Conservation (phyloP, 2,113 vertebrate genomes). For the Antennarius striatus region DNA sequence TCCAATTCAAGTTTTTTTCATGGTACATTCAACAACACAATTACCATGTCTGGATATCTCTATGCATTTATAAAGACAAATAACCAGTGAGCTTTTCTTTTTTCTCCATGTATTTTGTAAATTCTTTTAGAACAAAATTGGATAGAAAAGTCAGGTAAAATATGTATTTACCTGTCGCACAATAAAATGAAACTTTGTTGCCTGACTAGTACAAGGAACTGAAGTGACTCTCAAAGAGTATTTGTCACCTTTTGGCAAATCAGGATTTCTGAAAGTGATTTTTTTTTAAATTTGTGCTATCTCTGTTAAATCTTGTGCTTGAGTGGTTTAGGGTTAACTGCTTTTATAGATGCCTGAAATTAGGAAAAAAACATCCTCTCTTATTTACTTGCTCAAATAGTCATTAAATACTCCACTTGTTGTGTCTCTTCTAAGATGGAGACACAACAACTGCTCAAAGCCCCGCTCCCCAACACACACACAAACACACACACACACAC, state of each 20-base stretch:
- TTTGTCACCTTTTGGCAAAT: constrained; percentile 5
- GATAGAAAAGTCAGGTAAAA: constrained; percentile 4
- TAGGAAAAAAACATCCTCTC: too few species aligned
- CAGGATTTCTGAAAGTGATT: constrained; percentile 4
- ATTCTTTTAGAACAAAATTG: constrained; percentile 24
- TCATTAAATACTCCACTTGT: too few species aligned
- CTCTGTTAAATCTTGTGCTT: too few species aligned
- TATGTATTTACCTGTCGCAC: constrained; percentile 9
- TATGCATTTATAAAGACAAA: not conserved
- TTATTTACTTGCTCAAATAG: too few species aligned
- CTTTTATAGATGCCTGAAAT: not conserved
- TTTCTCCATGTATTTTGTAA: constrained; percentile 20
- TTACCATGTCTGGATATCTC: not conserved
- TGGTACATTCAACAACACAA: not conserved
- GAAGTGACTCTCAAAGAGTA: constrained; percentile 11
- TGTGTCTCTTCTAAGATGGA: too few species aligned
- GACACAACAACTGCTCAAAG: too few species aligned
- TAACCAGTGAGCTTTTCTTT: not conserved
- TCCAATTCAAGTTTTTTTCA: too few species aligned
- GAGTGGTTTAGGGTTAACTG: constrained; percentile 15
- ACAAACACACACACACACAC: too few species aligned
- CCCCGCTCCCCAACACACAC: too few species aligned
- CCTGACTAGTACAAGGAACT: not conserved
- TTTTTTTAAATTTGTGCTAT: constrained; percentile 8
- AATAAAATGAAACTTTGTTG: too few species aligned